These are phyloP conservation scores for Gadus macrocephalus DNA, from an alignment of 2,113 vertebrate species.

Conservation along the genomic window DNA sequence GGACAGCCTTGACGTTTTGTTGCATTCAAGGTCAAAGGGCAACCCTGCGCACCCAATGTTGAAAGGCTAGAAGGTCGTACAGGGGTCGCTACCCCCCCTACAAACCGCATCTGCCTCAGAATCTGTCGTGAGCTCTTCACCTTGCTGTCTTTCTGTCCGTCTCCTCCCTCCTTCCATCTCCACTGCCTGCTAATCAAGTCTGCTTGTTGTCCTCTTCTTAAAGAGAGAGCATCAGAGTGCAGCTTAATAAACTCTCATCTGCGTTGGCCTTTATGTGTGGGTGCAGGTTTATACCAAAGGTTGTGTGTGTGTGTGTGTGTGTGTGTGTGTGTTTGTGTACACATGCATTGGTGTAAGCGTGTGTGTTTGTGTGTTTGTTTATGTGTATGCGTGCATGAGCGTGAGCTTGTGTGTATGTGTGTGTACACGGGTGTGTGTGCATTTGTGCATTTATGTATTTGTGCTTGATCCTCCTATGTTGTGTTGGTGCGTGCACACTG, in stretches of 20 bases:
- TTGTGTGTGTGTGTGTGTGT: background rate
- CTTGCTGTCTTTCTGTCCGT: constrained; percentile 7
- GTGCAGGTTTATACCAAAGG: background rate
- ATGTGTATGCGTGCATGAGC: background rate
- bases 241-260: constrained; percentile 13
- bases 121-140: background rate
- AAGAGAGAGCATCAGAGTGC: constrained; percentile 36
- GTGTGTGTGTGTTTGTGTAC: constrained; percentile 2
- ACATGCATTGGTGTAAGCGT: background rate
- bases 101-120: background rate
- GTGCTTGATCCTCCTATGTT: too few species aligned
- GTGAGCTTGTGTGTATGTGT: background rate
- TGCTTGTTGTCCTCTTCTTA: constrained; percentile 40
- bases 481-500: too few species aligned
- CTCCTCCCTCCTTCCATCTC: constrained; percentile 36
- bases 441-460: too few species aligned
- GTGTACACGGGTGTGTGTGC: background rate
- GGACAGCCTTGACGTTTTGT: too few species aligned
- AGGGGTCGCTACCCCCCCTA: background rate
- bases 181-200: constrained; percentile 35
- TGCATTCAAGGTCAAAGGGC: too few species aligned
- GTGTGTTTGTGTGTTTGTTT: background rate
- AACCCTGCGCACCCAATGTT: background rate
- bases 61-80: constrained; percentile 13
- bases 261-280: constrained; percentile 5